Evolutionary conservation across 2,797 vertebrate genomes (phyloP).

Genomic region (Emydoidea blandingii): DNA sequence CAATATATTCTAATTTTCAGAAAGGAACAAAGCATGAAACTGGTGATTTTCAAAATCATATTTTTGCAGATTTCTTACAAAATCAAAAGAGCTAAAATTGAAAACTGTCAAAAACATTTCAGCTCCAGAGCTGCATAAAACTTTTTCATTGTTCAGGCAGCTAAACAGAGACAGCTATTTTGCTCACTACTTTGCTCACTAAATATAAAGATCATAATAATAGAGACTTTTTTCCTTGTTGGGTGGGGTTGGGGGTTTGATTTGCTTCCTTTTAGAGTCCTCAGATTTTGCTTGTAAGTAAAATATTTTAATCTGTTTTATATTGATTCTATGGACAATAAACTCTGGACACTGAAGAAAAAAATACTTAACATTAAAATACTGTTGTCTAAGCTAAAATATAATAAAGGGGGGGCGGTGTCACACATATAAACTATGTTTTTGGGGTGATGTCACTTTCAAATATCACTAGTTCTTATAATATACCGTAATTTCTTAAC

Average conservation of each 20-base stretch:
- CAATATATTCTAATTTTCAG: slow-evolving; percentile 74
- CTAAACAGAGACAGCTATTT: slow-evolving; percentile 75
- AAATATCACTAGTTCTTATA: slow-evolving; percentile 1
- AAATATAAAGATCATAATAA: slow-evolving; percentile 65
- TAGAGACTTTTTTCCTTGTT: slow-evolving; percentile 38
- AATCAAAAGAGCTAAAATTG: slow-evolving; percentile 74
- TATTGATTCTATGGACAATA: slow-evolving; percentile 23
- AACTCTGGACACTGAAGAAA: neutral
- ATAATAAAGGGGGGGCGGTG: accelerated
- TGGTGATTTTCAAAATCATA: slow-evolving; percentile 77
- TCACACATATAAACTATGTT: neutral
- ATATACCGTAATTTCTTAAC: neutral
- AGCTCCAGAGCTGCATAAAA: slow-evolving; percentile 67
- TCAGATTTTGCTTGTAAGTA: slow-evolving; percentile 29
- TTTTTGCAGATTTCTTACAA: slow-evolving; percentile 79
- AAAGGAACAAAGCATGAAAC: slow-evolving; percentile 75
- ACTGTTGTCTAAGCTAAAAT: neutral
- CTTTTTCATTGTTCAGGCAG: slow-evolving; percentile 72
- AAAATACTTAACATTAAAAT: slow-evolving; percentile 20
- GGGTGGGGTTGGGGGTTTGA: slow-evolving; percentile 42
- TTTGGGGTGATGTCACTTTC: slow-evolving; percentile 13
- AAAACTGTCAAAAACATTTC: slow-evolving; percentile 80
- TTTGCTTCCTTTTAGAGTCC: slow-evolving; percentile 38
- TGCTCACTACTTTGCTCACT: slow-evolving; percentile 70
- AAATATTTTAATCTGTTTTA: slow-evolving; percentile 24